Evolutionary conservation across 1,140 invertebrate species (phyloP).

Genomic region (Tetragonula clypearis): DNA sequence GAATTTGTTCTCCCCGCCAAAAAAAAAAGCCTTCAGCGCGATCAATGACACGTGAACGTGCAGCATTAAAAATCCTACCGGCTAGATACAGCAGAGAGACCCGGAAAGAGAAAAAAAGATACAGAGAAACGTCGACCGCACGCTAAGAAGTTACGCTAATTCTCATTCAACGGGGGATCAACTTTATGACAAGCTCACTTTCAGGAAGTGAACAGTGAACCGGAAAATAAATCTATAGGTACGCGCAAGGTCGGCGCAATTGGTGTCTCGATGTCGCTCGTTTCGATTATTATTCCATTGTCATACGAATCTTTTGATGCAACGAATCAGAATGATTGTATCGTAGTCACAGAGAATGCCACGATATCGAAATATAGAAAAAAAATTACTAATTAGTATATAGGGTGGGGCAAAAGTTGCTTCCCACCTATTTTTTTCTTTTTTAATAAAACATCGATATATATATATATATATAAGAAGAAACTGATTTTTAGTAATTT

Average conservation of each 20-base stretch:
- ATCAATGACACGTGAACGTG: conserved; percentile 26
- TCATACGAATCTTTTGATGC: neutral
- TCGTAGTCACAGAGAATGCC: neutral
- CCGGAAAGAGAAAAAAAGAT: conserved; percentile 12
- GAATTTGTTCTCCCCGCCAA: conserved; percentile 11
- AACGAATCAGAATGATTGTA: neutral
- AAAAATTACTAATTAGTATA: no score
- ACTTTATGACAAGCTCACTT: neutral
- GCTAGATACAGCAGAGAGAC: neutral
- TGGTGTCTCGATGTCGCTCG: neutral
- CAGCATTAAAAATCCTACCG: conserved; percentile 5
- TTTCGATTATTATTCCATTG: conserved; percentile 12
- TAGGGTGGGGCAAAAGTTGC: no score
- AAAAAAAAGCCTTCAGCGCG: conserved; percentile 33
- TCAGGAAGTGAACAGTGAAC: neutral
- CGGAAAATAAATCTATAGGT: neutral
- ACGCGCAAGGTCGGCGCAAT: neutral
- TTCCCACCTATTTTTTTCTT: no score
- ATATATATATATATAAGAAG: no score
- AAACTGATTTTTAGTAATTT: no score
- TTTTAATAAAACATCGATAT: no score
- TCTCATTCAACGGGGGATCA: neutral
- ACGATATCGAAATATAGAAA: no score
- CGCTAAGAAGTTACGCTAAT: conserved; percentile 11
- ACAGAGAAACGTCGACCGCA: conserved; percentile 3